Evolutionary conservation across 2,888 invertebrate species (phyloP), one percentile per base, ranked within the genome.

Genomic region (Calliopum simillimum): DNA sequence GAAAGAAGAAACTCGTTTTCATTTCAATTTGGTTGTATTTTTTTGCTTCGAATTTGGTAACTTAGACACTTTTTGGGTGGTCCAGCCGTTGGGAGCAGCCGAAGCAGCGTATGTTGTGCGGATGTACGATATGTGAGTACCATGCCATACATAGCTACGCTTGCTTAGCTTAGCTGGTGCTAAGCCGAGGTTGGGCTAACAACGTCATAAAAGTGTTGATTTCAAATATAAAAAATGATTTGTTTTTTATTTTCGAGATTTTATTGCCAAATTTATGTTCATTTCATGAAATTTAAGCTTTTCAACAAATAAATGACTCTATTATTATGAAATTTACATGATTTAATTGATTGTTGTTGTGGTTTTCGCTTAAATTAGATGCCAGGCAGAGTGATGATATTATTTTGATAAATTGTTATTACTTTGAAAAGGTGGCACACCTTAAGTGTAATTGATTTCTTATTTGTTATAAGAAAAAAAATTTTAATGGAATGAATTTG

Each of bases 1-100:
- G 44, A 56, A 56, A 55, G 75, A 78, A 78, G 79, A 76, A 81
- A 80, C 80, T 77, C 78, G 80, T 81, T 74, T 72, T 67, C 21
- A 33, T 25, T 19, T 16, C 64, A 43, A 13, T 41, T 25, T 14
- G 25, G 44, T 43, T 63, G 44, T 21, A n/a, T n/a, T n/a, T n/a
- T 66, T 62, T 68, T 47, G 64, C 56, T 71, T 71, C 61, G 13
- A 14, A 19, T 43, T 41, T 41, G n/a, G 33, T 41, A 43, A 16
- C 33, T 59, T 41, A 8, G 33, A 44, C 47, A 47, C 64, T 43
- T 11, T 65, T 70, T 77, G 78, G 77, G 78, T 78, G 78, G 78
- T 78, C 78, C 72, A 64, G 65, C 69, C 6, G 14, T 70, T 76
- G 67, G 64, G 49, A 53, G 44, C 66, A 73, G 68, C 77, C 73